These are phyloP conservation scores for Circaetus gallicus DNA, from an alignment of 2,113 vertebrate species.

Conservation along the genomic window DNA sequence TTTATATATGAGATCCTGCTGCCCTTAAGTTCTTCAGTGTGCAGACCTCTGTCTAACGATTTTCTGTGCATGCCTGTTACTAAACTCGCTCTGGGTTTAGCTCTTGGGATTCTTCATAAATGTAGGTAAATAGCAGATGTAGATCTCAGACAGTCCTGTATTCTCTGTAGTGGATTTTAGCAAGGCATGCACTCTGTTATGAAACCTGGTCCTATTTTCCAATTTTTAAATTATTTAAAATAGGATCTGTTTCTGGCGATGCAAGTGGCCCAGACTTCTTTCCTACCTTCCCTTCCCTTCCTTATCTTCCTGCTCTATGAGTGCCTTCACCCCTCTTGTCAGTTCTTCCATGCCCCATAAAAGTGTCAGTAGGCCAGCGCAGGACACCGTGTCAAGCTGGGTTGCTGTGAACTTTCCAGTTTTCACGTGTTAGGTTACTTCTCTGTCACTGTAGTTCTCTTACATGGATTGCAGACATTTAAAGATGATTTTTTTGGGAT, in stretches of 20 bases:
- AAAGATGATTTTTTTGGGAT: not conserved
- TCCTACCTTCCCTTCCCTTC: not conserved
- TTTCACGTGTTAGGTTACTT: not conserved
- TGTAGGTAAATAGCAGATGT: not conserved
- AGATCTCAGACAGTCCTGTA: not conserved
- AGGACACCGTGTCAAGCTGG: accelerated
- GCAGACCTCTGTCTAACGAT: not conserved
- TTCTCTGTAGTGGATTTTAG: not conserved
- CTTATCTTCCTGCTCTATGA: accelerated
- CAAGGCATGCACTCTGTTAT: not conserved
- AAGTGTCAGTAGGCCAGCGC: not conserved
- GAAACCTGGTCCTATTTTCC: not conserved
- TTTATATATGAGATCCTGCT: not conserved
- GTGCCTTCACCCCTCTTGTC: not conserved
- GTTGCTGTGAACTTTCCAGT: not conserved
- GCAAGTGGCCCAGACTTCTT: not conserved
- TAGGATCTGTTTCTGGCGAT: not conserved
- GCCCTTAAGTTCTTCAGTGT: not conserved
- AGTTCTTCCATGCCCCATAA: not conserved
- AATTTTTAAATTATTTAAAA: not conserved
- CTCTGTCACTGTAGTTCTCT: not conserved
- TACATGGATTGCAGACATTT: not conserved
- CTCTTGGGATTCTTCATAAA: not conserved
- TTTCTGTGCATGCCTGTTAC: not conserved
- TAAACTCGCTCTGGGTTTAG: not conserved